These are phyloP conservation scores for Cataglyphis altisquamis DNA, from an alignment of 2,888 invertebrate species.

Conservation along the genomic window DNA sequence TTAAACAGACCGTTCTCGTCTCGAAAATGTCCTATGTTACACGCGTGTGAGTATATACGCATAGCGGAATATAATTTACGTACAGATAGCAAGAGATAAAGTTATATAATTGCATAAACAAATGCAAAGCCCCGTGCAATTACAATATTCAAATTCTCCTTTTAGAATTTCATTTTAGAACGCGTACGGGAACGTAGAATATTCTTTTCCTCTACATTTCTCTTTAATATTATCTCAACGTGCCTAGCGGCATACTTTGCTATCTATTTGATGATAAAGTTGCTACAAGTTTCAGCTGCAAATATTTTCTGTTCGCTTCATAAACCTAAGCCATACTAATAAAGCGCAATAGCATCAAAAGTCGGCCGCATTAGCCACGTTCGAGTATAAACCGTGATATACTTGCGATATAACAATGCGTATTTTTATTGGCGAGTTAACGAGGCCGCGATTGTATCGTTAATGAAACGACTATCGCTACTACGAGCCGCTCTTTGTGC, in stretches of 20 bases:
- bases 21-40: neutral
- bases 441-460: constrained; percentile 46
- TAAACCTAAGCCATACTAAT: constrained; percentile 21
- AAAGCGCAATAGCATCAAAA: neutral
- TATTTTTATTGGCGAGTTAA: constrained; percentile 46
- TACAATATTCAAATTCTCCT: constrained; percentile 14
- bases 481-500: neutral
- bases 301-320: constrained; percentile 19
- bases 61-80: constrained; percentile 29
- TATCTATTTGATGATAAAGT: constrained; percentile 7
- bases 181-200: neutral
- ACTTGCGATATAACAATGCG: constrained; percentile 22
- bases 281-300: neutral
- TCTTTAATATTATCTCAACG: neutral
- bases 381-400: constrained; percentile 16
- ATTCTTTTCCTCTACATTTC: neutral
- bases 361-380: constrained; percentile 3
- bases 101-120: constrained; percentile 23
- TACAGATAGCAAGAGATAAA: constrained; percentile 30
- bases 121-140: constrained; percentile 4
- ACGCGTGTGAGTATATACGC: constrained; percentile 14
- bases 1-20: constrained; percentile 12
- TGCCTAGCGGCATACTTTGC: neutral
- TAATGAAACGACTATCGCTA: constrained; percentile 41
- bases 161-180: neutral